phyloP scores from a whole-genome alignment of 2,797 vertebrate genomes.

The Poecile montanus region DNA sequence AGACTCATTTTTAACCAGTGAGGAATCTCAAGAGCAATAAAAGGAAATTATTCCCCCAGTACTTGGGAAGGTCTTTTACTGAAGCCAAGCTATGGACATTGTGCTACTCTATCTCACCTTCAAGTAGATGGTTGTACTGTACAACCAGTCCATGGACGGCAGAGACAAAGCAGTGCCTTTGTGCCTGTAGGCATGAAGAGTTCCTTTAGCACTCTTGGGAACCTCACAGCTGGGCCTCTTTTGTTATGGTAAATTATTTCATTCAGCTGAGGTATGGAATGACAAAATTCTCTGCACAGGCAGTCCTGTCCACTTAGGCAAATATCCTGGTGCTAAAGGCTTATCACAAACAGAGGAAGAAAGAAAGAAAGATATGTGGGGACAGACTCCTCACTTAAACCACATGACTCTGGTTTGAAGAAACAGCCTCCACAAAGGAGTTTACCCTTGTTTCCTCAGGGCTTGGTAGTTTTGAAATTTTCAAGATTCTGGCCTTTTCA shows the following conservation, averaged over 20 bases:
- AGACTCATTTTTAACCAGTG: background rate
- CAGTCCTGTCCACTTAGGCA: background rate
- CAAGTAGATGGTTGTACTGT: background rate
- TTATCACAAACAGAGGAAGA: background rate
- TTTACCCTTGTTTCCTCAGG: background rate
- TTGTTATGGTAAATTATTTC: background rate
- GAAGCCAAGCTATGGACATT: background rate
- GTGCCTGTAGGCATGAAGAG: fast-evolving
- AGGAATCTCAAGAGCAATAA: background rate
- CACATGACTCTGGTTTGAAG: background rate
- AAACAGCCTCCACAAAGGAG: background rate
- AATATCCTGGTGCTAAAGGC: background rate
- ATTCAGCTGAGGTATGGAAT: background rate
- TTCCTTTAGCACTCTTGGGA: background rate
- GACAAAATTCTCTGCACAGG: background rate
- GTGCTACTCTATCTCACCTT: background rate
- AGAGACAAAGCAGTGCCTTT: background rate
- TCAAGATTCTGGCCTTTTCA: background rate
- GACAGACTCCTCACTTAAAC: slow-evolving; percentile 1
- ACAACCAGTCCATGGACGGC: background rate
- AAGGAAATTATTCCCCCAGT: background rate
- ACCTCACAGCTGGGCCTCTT: background rate
- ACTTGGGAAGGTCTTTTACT: background rate
- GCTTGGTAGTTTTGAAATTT: background rate
- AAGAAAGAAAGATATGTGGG: background rate